These are phyloP conservation scores for Atta texana DNA, from an alignment of 1,140 invertebrate genomes.

Conservation along the genomic window DNA sequence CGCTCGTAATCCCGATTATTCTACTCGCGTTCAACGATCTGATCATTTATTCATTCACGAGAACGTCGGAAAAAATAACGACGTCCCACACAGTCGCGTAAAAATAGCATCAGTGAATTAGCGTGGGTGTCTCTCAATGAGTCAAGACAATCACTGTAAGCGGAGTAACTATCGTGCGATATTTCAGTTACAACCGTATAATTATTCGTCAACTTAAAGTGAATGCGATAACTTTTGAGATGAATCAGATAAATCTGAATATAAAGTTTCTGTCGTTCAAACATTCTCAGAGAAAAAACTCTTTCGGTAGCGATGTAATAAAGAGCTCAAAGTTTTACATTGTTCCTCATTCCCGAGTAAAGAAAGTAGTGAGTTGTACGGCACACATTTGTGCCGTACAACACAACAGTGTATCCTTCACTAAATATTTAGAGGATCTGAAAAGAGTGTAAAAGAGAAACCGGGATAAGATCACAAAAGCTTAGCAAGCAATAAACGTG, in stretches of 20 bases:
- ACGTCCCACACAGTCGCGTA: conserved; percentile 65
- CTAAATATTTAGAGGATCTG: conserved; percentile 46
- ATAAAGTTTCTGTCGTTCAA: neutral
- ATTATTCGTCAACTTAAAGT: neutral
- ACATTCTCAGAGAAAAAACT: conserved; percentile 1
- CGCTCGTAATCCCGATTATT: conserved; percentile 74
- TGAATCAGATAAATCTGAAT: neutral
- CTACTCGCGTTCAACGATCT: conserved; percentile 70
- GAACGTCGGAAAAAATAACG: conserved; percentile 50
- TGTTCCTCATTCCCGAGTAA: neutral
- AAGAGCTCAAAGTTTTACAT: neutral
- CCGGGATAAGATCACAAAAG: neutral
- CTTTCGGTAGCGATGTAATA: conserved; percentile 3
- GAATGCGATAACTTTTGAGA: neutral
- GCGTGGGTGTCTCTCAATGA: conserved; percentile 63
- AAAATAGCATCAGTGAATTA: conserved; percentile 65
- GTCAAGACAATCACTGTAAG: conserved; percentile 37
- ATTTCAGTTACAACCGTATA: neutral
- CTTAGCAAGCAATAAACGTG: conserved; percentile 25
- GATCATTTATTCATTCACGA: conserved; percentile 73
- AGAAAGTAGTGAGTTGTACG: conserved; percentile 6
- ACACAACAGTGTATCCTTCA: neutral
- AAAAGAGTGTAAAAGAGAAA: conserved; percentile 36
- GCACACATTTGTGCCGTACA: conserved; percentile 17
- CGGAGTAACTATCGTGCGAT: conserved; percentile 15